Conservation (phyloP, 2,797 vertebrate species). For the Prunella strophiata region DNA sequence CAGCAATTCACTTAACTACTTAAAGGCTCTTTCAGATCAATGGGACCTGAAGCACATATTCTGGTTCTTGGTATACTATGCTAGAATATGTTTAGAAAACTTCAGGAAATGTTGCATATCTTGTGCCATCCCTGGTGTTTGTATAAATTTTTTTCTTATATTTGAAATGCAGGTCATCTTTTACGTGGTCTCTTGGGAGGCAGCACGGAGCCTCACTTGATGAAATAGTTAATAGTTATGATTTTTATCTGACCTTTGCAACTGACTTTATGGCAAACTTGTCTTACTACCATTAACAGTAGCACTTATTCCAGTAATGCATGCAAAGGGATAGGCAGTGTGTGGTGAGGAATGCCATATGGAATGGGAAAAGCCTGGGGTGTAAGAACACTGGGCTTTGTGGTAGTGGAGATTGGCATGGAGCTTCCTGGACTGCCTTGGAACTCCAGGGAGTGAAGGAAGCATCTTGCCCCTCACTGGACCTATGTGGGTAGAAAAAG, state of each 20-base stretch:
- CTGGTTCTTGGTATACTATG: background rate
- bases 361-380: background rate
- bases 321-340: background rate
- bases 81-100: background rate
- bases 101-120: background rate
- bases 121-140: background rate
- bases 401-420: rapidly evolving
- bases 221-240: background rate
- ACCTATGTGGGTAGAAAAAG: background rate
- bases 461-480: background rate
- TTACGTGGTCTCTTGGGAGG: background rate
- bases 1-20: constrained; percentile 3
- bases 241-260: background rate
- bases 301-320: background rate
- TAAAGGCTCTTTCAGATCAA: background rate
- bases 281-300: background rate
- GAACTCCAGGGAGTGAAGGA: background rate
- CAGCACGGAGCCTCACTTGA: background rate
- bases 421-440: background rate
- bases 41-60: background rate
- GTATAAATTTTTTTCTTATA: background rate
- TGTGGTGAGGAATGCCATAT: background rate
- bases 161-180: background rate
- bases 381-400: rapidly evolving
- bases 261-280: background rate